Evolutionary conservation across 1,140 invertebrate species (phyloP).

Genomic region (Drosophila nigromelanica): DNA sequence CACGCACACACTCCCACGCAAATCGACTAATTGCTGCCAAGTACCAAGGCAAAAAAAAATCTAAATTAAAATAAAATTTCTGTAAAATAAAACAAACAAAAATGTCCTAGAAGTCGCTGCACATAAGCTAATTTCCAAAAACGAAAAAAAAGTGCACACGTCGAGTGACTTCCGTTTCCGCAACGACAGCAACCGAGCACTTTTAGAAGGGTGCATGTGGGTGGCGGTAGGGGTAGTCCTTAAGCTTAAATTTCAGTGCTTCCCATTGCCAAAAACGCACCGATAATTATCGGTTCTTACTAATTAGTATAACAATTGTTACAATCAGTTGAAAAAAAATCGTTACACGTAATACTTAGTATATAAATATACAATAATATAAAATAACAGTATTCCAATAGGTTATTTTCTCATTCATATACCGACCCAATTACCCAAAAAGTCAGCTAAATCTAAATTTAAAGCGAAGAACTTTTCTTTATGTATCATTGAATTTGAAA

Average conservation of each 20-base stretch:
- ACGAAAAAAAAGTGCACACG: conserved; percentile 19
- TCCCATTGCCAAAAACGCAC: too few species aligned
- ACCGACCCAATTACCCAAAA: too few species aligned
- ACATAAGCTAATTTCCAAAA: conserved; percentile 62
- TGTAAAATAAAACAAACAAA: conserved; percentile 11
- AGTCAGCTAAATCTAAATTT: too few species aligned
- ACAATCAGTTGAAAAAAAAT: neutral
- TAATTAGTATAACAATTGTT: too few species aligned
- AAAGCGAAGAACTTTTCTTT: too few species aligned
- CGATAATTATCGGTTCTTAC: neutral
- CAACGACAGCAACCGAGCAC: conserved; percentile 33
- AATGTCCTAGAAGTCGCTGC: conserved; percentile 42
- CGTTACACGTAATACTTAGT: too few species aligned
- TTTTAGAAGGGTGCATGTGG: neutral
- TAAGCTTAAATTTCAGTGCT: neutral
- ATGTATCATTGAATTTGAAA: too few species aligned
- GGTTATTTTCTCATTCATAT: too few species aligned
- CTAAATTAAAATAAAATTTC: conserved; percentile 7
- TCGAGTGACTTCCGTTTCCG: conserved; percentile 78
- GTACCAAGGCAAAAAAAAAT: conserved; percentile 18
- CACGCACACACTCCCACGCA: conserved; percentile 10
- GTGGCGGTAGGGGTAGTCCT: conserved; percentile 4
- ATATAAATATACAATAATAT: too few species aligned
- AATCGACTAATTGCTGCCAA: conserved; percentile 35
- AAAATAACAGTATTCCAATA: too few species aligned